Conservation (phyloP, 2,888 invertebrate species). For the Thelaira solivaga region DNA sequence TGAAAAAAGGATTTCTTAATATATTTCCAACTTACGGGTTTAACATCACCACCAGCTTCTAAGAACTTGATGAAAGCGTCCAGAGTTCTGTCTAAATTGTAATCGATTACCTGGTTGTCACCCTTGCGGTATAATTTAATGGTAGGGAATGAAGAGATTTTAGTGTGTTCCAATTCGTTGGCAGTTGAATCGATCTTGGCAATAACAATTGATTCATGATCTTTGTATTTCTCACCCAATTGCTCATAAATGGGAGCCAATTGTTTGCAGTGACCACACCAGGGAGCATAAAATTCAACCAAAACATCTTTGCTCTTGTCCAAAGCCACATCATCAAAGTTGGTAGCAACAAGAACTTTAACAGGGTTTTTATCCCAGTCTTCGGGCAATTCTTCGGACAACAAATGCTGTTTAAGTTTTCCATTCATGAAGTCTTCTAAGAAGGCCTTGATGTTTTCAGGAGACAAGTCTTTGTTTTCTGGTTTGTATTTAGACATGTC, state of each 20-base stretch:
- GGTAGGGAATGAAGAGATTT: conserved; percentile 96
- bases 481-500: conserved; percentile 99
- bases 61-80: conserved; percentile 96
- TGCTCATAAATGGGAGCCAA: conserved; percentile 97
- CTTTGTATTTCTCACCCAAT: conserved; percentile 94
- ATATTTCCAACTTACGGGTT: conserved; percentile 77
- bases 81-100: conserved; percentile 95
- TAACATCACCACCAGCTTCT: conserved; percentile 91
- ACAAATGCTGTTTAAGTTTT: conserved; percentile 95
- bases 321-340: conserved; percentile 95
- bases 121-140: conserved; percentile 95
- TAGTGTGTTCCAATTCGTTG: conserved; percentile 97
- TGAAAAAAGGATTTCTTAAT: background rate
- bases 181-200: conserved; percentile 99
- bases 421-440: conserved; percentile 93
- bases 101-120: conserved; percentile 92
- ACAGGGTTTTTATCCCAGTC: conserved; percentile 98
- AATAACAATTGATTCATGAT: conserved; percentile 88
- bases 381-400: conserved; percentile 94
- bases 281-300: conserved; percentile 99
- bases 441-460: conserved; percentile 81
- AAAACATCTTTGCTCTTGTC: conserved; percentile 93
- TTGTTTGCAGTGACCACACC: conserved; percentile 99
- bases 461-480: conserved; percentile 75
- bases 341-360: conserved; percentile 93